Conservation (phyloP, 2,797 vertebrate genomes). For the Anguilla obscura region DNA sequence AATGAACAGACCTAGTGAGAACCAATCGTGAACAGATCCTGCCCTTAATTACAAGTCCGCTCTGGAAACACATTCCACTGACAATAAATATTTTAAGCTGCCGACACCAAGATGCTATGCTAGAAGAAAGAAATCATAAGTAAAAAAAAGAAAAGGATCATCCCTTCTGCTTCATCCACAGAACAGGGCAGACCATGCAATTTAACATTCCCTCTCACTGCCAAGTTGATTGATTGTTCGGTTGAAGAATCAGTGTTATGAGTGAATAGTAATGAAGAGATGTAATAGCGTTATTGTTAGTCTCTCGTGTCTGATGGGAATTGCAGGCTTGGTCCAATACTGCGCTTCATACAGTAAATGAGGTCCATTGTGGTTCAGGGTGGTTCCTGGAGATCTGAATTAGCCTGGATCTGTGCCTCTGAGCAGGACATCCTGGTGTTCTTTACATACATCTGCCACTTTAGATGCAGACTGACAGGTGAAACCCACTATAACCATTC, state of each 20-base stretch:
- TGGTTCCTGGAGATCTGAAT: neutral
- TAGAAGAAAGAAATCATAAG: neutral
- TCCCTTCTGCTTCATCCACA: no score
- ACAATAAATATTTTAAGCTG: slow-evolving; percentile 25
- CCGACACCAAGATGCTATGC: neutral
- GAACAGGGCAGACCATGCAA: neutral
- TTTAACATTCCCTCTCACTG: neutral
- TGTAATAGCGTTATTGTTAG: neutral
- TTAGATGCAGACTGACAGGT: neutral
- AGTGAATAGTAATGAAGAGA: neutral
- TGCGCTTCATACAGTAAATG: no score
- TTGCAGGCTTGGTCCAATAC: neutral
- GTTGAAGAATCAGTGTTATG: slow-evolving; percentile 16
- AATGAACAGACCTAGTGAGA: neutral
- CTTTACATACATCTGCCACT: neutral
- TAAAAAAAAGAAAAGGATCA: neutral
- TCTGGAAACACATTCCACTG: slow-evolving; percentile 17
- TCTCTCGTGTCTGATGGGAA: neutral
- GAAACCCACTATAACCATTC: neutral
- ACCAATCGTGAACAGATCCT: neutral
- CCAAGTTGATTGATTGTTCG: neutral
- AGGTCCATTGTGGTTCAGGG: neutral
- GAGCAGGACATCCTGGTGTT: neutral
- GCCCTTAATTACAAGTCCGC: neutral
- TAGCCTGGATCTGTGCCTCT: neutral